Evolutionary conservation across 2,888 invertebrate species (phyloP), one percentile per base, ranked within the genome.

Genomic region (Calliphora vomitoria): DNA sequence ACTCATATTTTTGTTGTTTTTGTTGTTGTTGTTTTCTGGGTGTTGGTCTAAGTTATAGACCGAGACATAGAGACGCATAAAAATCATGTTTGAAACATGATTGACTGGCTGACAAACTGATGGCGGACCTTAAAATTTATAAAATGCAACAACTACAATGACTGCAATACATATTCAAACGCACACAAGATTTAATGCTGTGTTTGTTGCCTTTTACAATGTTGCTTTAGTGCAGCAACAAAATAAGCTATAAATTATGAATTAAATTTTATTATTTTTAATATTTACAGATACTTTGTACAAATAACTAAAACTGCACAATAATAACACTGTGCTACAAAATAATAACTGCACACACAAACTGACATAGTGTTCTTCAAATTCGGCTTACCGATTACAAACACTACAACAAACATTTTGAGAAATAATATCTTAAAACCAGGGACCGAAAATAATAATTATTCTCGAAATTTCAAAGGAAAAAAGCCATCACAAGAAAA

Each of bases 41-140:
- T 86, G 78, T 86, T 86, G 79, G 82, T 74, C 78, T 58, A 35
- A 60, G 69, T 74, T 53, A 74, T 74, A 74, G 80, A 60, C 75
- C 47, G 69, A 82, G 78, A 68, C 82, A 78, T 74, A 20, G 66
- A 78, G 74, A 86, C 74, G 74, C 82, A 86, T 82, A 82, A 78
- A 82, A 79, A 82, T 72, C 53, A 79, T 53, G 53, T 69, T 74
- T 78, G n/a, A 68, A 82, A 86, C 35, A 82, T 74, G 82, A 79
- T 79, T 82, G 82, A 86, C 74, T 82, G 82, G 74, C 86, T 68
- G 82, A 78, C 85, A 78, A 78, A 72, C 66, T 72, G 66, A 78
- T 71, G 85, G 66, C 72, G 66, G 41, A 41, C 58, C 62, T 80
- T 44, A 75, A 69, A 80, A 80, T 75, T 11, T 74, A 74, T 66